Conservation (phyloP, 2,797 vertebrate species). For the Scolopax bukidnonensis region DNA sequence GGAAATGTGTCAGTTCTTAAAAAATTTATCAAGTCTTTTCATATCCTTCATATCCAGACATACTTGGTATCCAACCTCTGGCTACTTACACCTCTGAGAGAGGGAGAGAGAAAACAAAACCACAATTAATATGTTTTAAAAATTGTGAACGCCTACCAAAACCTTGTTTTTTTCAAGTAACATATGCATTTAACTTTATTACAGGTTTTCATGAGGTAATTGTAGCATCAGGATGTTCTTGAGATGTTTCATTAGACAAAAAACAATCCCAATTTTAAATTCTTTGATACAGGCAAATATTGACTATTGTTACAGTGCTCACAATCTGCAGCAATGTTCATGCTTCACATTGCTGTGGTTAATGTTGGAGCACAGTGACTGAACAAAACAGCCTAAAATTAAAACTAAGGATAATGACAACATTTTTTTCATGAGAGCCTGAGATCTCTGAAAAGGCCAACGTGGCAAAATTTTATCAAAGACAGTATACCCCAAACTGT, state of each 20-base stretch:
- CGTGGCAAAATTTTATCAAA: not conserved
- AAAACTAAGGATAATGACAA: not conserved
- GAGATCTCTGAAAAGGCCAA: not conserved
- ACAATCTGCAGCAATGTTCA: not conserved
- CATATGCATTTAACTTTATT: not conserved
- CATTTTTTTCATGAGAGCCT: not conserved
- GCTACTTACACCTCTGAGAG: not conserved
- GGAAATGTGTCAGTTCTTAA: not conserved
- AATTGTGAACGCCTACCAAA: not conserved
- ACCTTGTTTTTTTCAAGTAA: not conserved
- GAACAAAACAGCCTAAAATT: not conserved
- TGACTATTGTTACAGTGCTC: not conserved
- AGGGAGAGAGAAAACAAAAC: not conserved
- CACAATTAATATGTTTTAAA: not conserved
- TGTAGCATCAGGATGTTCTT: not conserved
- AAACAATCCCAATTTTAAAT: not conserved
- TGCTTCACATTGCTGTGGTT: slow-evolving; percentile 27
- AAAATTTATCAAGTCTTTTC: not conserved
- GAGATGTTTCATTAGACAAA: not conserved
- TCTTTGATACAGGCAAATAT: not conserved
- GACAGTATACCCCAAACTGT: not conserved
- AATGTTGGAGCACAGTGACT: not conserved
- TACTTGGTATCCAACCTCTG: not conserved
- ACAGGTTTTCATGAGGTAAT: not conserved
- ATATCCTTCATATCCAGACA: not conserved